Evolutionary conservation across 2,113 vertebrate genomes (phyloP).

Genomic region (Thymallus thymallus): DNA sequence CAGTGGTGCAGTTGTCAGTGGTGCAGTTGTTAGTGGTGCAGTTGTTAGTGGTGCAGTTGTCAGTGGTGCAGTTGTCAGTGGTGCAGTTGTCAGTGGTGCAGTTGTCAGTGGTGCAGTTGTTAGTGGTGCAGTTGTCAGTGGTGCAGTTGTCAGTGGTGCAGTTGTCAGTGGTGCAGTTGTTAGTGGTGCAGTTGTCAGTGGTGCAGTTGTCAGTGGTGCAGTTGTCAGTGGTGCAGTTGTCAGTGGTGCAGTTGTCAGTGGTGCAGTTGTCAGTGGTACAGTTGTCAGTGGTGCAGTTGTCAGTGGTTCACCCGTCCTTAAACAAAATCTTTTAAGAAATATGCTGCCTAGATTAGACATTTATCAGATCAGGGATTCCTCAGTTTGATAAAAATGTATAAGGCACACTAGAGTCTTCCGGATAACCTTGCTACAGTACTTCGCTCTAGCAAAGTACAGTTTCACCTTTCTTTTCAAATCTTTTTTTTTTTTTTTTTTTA

Average conservation of each 20-base stretch:
- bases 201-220: not conserved
- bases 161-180: not conserved
- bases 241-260: not conserved
- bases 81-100: not conserved
- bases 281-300: not conserved
- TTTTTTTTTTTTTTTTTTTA: too few species aligned
- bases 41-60: not conserved
- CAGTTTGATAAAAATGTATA: constrained; percentile 3
- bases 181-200: not conserved
- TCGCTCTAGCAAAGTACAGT: too few species aligned
- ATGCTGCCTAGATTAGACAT: not conserved
- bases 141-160: not conserved
- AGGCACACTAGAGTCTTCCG: constrained; percentile 14
- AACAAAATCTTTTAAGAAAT: not conserved
- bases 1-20: not conserved
- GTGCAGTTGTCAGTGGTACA: not conserved
- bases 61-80: not conserved
- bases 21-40: not conserved
- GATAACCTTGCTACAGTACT: not conserved
- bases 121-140: not conserved
- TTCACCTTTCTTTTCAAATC: not conserved
- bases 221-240: not conserved
- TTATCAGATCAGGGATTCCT: not conserved
- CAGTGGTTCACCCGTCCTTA: not conserved
- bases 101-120: not conserved